Percentiles rank a stretch among this genome's conserved stretches.
Conservation (phyloP, 2,113 vertebrate genomes). For the Takifugu bimaculatus region DNA sequence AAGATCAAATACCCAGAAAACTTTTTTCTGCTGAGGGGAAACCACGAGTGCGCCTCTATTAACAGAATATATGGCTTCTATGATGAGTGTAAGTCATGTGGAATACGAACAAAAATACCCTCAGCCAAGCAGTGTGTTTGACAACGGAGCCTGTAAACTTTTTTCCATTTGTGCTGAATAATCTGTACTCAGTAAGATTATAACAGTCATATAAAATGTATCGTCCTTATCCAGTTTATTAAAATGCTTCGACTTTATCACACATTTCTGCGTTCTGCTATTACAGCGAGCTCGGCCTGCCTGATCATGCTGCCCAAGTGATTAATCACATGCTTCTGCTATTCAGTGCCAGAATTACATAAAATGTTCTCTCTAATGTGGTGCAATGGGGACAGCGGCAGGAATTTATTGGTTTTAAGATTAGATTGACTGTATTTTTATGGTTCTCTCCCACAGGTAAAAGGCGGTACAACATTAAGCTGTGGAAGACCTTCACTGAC, state of each 20-base stretch:
- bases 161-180: no score
- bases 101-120: no score
- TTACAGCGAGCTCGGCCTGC: constrained; percentile 13
- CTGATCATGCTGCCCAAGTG: constrained; percentile 29
- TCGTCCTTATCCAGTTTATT: no score
- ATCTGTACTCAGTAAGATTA: no score
- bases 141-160: background rate
- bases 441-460: constrained; percentile 78
- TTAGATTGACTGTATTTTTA: constrained; percentile 31
- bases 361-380: constrained; percentile 32
- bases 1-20: constrained; percentile 86
- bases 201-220: no score
- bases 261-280: no score
- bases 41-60: constrained; percentile 97
- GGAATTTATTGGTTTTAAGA: constrained; percentile 23
- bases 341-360: constrained; percentile 37
- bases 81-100: constrained; percentile 85
- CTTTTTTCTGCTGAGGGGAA: constrained; percentile 94
- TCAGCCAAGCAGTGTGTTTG: background rate
- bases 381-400: constrained; percentile 22
- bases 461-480: constrained; percentile 95
- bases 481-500: constrained; percentile 98
- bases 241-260: no score
- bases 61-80: constrained; percentile 98
- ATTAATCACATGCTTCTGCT: constrained; percentile 43